Conservation (phyloP, 2,888 invertebrate genomes). For the Azorinus chamasolen region DNA sequence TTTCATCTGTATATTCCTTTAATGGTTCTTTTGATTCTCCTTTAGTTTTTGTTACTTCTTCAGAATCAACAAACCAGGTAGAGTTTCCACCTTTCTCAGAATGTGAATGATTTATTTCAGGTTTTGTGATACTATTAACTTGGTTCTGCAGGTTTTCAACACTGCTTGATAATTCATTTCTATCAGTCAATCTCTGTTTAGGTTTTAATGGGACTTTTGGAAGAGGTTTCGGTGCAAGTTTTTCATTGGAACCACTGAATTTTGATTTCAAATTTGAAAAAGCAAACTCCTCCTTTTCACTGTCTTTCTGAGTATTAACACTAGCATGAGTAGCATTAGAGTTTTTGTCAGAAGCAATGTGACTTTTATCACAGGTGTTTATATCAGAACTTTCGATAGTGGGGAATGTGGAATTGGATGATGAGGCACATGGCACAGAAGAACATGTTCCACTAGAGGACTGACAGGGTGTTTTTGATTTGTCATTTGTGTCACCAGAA, state of each 20-base stretch:
- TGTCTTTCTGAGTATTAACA: not conserved
- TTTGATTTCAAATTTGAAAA: conserved; percentile 41
- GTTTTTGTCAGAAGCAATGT: too few relatives aligned
- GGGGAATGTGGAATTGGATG: too few relatives aligned
- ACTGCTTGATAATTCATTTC: conserved; percentile 8
- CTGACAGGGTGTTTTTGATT: too few relatives aligned
- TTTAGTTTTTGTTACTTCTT: too few relatives aligned
- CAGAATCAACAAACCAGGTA: conserved; percentile 34
- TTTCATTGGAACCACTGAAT: conserved; percentile 20
- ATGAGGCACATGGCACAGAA: too few relatives aligned
- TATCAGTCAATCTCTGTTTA: conserved; percentile 60
- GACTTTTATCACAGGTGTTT: too few relatives aligned
- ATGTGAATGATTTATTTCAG: not conserved
- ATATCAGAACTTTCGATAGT: too few relatives aligned
- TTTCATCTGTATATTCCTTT: not conserved
- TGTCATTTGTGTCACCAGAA: too few relatives aligned
- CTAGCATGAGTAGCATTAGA: too few relatives aligned
- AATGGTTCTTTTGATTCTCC: too few relatives aligned
- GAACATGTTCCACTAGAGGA: too few relatives aligned
- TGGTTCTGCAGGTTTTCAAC: conserved; percentile 7
- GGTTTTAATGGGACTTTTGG: conserved; percentile 63
- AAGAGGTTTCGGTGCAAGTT: conserved; percentile 30
- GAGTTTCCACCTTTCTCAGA: conserved; percentile 28
- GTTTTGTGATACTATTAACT: not conserved
- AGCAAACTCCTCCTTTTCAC: conserved; percentile 20